phyloP scores from a whole-genome alignment of 2,888 invertebrate genomes.

The Caenorhabditis sp. region DNA sequence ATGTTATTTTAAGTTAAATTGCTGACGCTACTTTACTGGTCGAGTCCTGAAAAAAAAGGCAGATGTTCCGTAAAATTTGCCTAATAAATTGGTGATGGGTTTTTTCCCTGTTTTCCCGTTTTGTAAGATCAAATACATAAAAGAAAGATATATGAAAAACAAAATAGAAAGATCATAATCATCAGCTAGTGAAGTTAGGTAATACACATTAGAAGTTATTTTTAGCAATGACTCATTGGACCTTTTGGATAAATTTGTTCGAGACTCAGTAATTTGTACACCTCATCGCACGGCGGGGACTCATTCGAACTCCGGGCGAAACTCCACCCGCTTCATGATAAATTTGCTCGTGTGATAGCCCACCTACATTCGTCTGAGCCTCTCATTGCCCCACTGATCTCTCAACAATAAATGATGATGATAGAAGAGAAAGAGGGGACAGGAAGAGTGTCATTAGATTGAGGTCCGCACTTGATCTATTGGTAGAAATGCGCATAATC shows the following conservation, averaged over 20 bases:
- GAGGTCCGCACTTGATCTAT: conserved; percentile 46
- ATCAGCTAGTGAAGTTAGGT: too few species aligned
- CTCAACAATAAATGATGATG: conserved; percentile 46
- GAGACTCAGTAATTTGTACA: conserved; percentile 17
- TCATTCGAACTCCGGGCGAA: conserved; percentile 28
- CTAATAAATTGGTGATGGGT: too few species aligned
- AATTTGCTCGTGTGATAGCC: conserved; percentile 57
- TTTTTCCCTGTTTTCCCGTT: too few species aligned
- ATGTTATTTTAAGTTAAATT: not conserved
- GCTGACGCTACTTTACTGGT: conserved; percentile 3
- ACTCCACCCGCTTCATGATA: conserved; percentile 34
- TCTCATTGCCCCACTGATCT: not conserved
- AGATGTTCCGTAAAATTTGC: not conserved
- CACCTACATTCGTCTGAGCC: conserved; percentile 17
- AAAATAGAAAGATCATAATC: too few species aligned
- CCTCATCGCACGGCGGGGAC: not conserved
- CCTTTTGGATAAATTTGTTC: not conserved
- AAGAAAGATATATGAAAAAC: too few species aligned
- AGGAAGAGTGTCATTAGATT: conserved; percentile 31
- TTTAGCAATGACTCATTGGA: conserved; percentile 16
- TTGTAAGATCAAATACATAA: too few species aligned
- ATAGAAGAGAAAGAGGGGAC: conserved; percentile 14
- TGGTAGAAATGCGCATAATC: conserved; percentile 41
- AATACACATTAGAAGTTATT: not conserved
- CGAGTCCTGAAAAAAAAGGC: too few species aligned